These are phyloP conservation scores for Siniperca obscura DNA, from an alignment of 2,797 vertebrate genomes.

Conservation along the genomic window DNA sequence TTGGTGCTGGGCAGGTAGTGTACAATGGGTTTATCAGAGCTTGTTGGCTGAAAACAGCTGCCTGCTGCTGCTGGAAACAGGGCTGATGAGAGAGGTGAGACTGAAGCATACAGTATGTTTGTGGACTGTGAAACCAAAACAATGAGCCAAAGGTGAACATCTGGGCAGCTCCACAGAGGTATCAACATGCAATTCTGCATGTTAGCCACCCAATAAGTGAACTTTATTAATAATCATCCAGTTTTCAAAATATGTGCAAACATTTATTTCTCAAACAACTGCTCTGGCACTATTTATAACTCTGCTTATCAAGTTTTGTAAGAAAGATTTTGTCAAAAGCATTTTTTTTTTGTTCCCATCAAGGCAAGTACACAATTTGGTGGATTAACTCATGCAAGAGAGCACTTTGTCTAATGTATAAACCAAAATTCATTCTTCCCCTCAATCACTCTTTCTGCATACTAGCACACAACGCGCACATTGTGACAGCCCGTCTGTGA, in stretches of 20 bases:
- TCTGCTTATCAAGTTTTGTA: not conserved
- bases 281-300: not conserved
- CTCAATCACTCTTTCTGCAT: not conserved
- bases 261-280: not conserved
- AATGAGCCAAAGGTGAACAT: not conserved
- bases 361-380: not conserved
- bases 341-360: not conserved
- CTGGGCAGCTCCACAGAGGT: not conserved
- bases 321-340: not conserved
- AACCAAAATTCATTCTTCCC: not conserved
- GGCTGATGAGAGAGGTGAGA: constrained; percentile 8
- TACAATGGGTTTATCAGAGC: not conserved
- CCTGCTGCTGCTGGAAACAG: not conserved
- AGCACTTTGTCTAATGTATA: not conserved
- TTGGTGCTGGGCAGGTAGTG: not conserved
- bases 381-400: not conserved
- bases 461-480: not conserved
- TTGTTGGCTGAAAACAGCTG: constrained; percentile 3
- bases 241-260: not conserved
- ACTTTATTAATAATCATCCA: not conserved
- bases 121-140: not conserved
- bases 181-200: not conserved
- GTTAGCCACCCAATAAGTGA: not conserved
- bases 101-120: not conserved
- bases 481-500: not conserved